phyloP scores from a whole-genome alignment of 2,113 vertebrate species.

The Psittacara wagleri region DNA sequence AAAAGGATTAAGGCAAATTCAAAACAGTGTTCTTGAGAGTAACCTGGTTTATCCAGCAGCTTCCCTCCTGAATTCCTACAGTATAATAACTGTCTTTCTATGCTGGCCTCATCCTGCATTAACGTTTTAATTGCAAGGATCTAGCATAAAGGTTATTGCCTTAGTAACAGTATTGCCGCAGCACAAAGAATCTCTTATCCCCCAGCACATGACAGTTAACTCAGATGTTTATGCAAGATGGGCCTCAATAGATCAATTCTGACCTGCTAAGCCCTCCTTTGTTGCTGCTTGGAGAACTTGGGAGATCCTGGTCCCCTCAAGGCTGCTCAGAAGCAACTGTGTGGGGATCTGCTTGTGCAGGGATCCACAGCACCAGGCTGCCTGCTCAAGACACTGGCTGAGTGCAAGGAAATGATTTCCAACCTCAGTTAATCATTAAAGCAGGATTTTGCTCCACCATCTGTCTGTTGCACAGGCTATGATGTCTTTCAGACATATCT shows the following conservation, averaged over 20 bases:
- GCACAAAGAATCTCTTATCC: conserved; percentile 69
- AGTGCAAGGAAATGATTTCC: neutral
- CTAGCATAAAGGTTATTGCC: conserved; percentile 21
- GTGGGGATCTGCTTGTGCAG: neutral
- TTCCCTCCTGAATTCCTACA: neutral
- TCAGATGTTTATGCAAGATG: conserved; percentile 63
- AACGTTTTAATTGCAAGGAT: neutral
- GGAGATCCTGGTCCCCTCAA: neutral
- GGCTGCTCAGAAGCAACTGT: neutral
- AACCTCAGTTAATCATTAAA: neutral
- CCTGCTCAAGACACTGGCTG: neutral
- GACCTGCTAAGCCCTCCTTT: conserved; percentile 25
- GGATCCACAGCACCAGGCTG: rapidly evolving
- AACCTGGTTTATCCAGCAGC: neutral
- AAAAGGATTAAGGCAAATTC: neutral
- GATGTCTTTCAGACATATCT: neutral
- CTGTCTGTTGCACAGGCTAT: neutral
- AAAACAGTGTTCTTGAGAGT: neutral
- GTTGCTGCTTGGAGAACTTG: neutral
- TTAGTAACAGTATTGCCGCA: neutral
- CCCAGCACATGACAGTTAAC: conserved; percentile 59
- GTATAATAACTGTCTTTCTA: neutral
- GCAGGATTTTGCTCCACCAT: neutral
- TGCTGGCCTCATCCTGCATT: neutral
- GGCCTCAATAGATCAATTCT: conserved; percentile 56